Conservation (phyloP, 2,797 vertebrate genomes). For the Numenius phaeopus region DNA sequence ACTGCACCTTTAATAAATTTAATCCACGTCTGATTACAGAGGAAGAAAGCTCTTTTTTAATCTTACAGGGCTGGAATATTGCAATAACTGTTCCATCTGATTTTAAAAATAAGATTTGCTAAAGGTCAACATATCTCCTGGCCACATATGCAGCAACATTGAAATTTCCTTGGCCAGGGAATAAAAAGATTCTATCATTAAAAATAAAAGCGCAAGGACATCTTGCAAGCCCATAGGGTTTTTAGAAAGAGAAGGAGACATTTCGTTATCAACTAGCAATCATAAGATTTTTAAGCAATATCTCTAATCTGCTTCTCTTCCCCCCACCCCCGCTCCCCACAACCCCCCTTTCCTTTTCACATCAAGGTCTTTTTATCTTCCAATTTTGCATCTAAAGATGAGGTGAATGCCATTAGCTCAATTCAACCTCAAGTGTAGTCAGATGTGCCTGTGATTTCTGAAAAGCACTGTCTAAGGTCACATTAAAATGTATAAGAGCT, state of each 20-base stretch:
- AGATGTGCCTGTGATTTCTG: slow-evolving; percentile 87
- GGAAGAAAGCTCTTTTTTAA: slow-evolving; percentile 82
- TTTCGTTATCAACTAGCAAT: slow-evolving; percentile 84
- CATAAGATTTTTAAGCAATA: slow-evolving; percentile 85
- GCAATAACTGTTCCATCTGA: slow-evolving; percentile 88
- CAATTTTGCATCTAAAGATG: slow-evolving; percentile 88
- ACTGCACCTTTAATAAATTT: slow-evolving; percentile 83
- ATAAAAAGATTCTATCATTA: slow-evolving; percentile 92
- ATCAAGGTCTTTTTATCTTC: slow-evolving; percentile 90
- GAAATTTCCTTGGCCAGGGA: slow-evolving; percentile 87
- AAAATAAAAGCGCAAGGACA: slow-evolving; percentile 85
- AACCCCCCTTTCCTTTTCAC: slow-evolving; percentile 80
- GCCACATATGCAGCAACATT: slow-evolving; percentile 87
- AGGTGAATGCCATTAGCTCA: slow-evolving; percentile 90
- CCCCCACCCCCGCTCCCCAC: slow-evolving; percentile 54
- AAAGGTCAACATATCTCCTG: slow-evolving; percentile 91
- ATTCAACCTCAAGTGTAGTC: slow-evolving; percentile 89
- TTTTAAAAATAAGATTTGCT: slow-evolving; percentile 87
- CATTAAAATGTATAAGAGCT: slow-evolving; percentile 89
- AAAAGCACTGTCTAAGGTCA: slow-evolving; percentile 88
- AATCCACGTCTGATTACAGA: slow-evolving; percentile 82
- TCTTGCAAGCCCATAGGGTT: slow-evolving; percentile 80
- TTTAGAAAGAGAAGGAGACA: slow-evolving; percentile 84
- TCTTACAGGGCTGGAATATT: slow-evolving; percentile 85
- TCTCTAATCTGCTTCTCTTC: slow-evolving; percentile 83